Base-by-base conservation (phyloP, 2,888 invertebrate species). In the Hypolimnas misippus region DNA sequence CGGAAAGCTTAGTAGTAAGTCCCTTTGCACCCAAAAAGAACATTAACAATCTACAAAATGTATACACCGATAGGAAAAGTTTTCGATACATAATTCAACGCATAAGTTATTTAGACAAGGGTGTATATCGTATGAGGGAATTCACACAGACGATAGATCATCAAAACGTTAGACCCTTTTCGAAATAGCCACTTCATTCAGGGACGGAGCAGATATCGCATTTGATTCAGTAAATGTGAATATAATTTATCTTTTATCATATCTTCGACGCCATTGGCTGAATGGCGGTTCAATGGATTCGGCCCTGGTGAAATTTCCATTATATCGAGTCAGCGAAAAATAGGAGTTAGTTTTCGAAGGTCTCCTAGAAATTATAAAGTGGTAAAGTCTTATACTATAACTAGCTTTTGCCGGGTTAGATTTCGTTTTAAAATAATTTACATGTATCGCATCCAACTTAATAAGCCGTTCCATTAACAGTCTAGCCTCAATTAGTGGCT, bases 31-130 rank as follows among this genome's bases (percentile, higher is more conserved):
- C 25, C 25, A 25, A 25, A 25, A 25, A 25, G 5, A 25, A 5
- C 25, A 35, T 35, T 10, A 35, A 12, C 10, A 21, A 25, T 6
- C 21, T 21, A 3, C 3, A 46, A 21, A 6, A 46, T 6, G 10
- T 21, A 21, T 21, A n/a, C 21, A 25, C 7, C 25, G 25, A 49
- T 1, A 25, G 6, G 3, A 5, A 14, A 14, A 29, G n/a, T 21
- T 49, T 14, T 8, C 49, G 10, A 58, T 51, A 52, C 58, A 58
- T 42, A 52, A 58, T 52, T 58, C 51, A 58, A 58, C 40, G 10
- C n/a, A 31, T 51, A 25, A 14, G 21, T 58, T 33, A 33, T 29
- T 33, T 21, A 16, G 42, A 31, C 50, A 53, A 53, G 19, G 31
- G 8, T n/a, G 42, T 52, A 42, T 29, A 42, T 52, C 51, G n/a